Evolutionary conservation across 2,113 vertebrate genomes (phyloP), one percentile per base, ranked within the genome.

Genomic region (Aleadryas rufinucha): DNA sequence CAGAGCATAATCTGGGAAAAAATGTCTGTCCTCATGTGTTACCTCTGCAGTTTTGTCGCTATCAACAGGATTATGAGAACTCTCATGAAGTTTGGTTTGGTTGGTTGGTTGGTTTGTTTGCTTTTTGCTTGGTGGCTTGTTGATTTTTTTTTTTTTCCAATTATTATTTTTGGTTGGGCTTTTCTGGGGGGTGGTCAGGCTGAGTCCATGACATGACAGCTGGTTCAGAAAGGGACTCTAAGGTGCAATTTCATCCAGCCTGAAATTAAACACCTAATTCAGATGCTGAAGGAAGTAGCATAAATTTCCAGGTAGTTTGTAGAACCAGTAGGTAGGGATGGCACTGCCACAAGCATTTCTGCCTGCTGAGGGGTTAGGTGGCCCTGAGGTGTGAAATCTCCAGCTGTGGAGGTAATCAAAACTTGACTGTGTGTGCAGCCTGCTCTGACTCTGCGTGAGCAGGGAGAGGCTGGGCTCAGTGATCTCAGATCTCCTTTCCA

Each of bases 381-480:
- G 65, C 6, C 27, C 50, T 56, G 60, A 72, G 30, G 14, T 77
- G 22, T 63, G 39, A 63, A 50, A 27, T 68, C 27, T 80, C 16
- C 35, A 71, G 35, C 35, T 71, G 50, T 78, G 28, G 42, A 65
- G 10, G 20, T 37, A 9, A 26, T 53, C 7, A 59, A 50, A 61
- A 42, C 23, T 37, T 57, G 33, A 5, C 20, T 30, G 4, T 18
- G 5, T 65, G 14, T 16, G 26, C n/a, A 53, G 10, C n/a, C 60
- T 69, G 14, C 45, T 72, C 3, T 44, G 22, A 22, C 31, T 74
- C 37, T 77, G 22, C 0, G 0, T 53, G 60, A 10, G 23, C 68
- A 50, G 16, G 11, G 18, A 1, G 6, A 31, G 21, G 5, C 24
- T 65, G 19, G 10, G 10, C 24, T 75, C 9, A 7, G 19, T 65